Evolutionary conservation across 2,888 invertebrate genomes (phyloP), one percentile per base, ranked within the genome.

Genomic region (Eristalinus sepulchralis): DNA sequence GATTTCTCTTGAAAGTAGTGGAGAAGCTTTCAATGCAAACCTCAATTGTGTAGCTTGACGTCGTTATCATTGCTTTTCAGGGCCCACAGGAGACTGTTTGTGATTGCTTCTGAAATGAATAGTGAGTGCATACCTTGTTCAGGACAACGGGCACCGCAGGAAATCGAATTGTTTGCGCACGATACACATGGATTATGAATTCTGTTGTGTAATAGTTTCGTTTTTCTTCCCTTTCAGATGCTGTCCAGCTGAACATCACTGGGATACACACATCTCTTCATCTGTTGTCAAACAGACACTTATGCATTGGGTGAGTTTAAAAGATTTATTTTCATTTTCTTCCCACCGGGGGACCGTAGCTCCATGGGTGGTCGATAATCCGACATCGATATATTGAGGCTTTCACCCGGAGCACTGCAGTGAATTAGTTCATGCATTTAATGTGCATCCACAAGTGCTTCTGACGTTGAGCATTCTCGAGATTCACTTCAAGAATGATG

Each of bases 171-270:
- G 47, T 47, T 47, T 8, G 17, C 47, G 47, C n/a, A 17, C 47
- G 17, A 47, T 17, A 47, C 47, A 47, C 47, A 17, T 17, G 17
- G 47, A 17, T 17, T 47, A 47, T 47, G 47, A 47, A 47, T 47
- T 47, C 36, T 36, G 27, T 22, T 76, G 33, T 13, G 10, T 59
- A 33, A 47, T 64, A 20, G 24, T 59, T 36, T 57, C 17, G 1
- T 24, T 20, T 10, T 62, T 2, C 11, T 53, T 67, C 36, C n/a
- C 47, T 83, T 83, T 72, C 83, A 83, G 83, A 78, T 39, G 53
- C 53, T 13, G 71, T 2, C 59, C n/a, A 36, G 57, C 34, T 64
- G 11, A 34, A 17, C 10, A 20, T 66, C 53, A 20, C 11, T 31
- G 67, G 47, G 33, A 13, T 24, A 64, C 34, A 24, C 63, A 47